These are phyloP conservation scores for Trididemnum nubilum DNA, from an alignment of 23 tunicate species.

Conservation along the genomic window DNA sequence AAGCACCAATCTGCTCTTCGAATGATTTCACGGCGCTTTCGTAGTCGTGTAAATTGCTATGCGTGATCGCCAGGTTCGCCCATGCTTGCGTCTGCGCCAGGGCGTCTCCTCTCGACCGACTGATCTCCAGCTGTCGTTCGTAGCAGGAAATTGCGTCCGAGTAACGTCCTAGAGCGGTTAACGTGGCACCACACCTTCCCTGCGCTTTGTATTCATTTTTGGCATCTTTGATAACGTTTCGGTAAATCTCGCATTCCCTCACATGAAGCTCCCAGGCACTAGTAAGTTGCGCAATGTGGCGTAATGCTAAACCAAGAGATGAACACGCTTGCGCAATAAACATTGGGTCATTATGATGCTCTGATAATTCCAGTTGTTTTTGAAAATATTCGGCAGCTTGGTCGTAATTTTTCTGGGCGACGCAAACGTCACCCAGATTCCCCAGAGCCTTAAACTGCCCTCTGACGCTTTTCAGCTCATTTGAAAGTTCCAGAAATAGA, in stretches of 20 bases:
- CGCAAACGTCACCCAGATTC: slow-evolving; percentile 69
- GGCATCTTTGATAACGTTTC: slow-evolving; percentile 40
- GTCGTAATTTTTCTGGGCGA: slow-evolving; percentile 29
- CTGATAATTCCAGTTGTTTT: slow-evolving; percentile 55
- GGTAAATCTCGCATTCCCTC: slow-evolving; percentile 52
- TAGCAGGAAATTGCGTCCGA: slow-evolving; percentile 54
- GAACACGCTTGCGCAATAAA: slow-evolving; percentile 65
- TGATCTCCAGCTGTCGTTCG: slow-evolving; percentile 60
- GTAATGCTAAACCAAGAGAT: slow-evolving; percentile 49
- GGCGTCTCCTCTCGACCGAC: slow-evolving; percentile 17
- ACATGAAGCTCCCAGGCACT: slow-evolving; percentile 39
- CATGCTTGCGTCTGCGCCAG: slow-evolving; percentile 42
- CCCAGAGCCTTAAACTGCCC: slow-evolving; percentile 78
- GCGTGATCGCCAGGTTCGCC: slow-evolving; percentile 70
- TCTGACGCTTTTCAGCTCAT: slow-evolving; percentile 54
- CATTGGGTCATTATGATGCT: slow-evolving; percentile 27
- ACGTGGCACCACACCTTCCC: slow-evolving; percentile 64
- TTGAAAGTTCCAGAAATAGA: slow-evolving; percentile 47
- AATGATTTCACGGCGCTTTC: slow-evolving; percentile 47
- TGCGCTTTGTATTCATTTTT: slow-evolving; percentile 82
- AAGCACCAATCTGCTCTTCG: slow-evolving; percentile 35
- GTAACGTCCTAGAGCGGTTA: slow-evolving; percentile 54
- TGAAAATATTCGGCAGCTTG: slow-evolving; percentile 55
- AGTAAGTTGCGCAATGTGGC: slow-evolving; percentile 33
- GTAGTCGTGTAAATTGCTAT: slow-evolving; percentile 50